Evolutionary conservation across 2,888 invertebrate species (phyloP).

Genomic region (Sipha maydis): DNA sequence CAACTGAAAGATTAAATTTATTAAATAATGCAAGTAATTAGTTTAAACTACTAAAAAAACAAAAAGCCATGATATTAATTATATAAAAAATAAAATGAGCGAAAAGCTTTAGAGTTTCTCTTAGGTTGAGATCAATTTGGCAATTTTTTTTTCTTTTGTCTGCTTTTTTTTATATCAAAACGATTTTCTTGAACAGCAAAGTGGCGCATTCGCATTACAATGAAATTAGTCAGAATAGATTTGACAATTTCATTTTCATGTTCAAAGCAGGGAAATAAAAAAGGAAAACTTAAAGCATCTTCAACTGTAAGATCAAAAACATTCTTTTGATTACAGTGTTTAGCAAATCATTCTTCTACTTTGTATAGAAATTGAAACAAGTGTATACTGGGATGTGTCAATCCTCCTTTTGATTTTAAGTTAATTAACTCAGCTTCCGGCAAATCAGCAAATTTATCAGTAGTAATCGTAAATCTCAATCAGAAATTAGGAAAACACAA

Average conservation of each 20-base stretch:
- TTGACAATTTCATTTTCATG: neutral
- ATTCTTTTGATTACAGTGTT: neutral
- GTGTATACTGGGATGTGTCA: conserved; percentile 9
- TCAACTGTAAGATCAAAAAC: conserved; percentile 9
- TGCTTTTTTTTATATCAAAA: neutral
- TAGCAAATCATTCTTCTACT: conserved; percentile 10
- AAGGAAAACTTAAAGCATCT: neutral
- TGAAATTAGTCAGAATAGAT: neutral
- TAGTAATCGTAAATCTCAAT: too few relatives aligned
- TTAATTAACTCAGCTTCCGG: neutral
- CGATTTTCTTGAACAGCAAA: neutral
- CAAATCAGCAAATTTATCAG: neutral
- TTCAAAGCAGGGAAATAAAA: conserved; percentile 3
- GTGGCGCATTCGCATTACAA: conserved; percentile 11
- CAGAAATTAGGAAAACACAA: too few relatives aligned
- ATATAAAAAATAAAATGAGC: too few relatives aligned
- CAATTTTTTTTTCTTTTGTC: conserved; percentile 1
- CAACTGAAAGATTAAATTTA: too few relatives aligned
- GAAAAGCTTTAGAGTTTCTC: neutral
- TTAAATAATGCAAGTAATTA: too few relatives aligned
- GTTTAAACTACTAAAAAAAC: too few relatives aligned
- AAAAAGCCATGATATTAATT: too few relatives aligned
- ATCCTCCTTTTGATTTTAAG: too few relatives aligned
- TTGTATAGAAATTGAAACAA: too few relatives aligned
- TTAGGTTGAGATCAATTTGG: neutral